phyloP scores from a whole-genome alignment of 2,888 invertebrate species.

The Luperina testacea region DNA sequence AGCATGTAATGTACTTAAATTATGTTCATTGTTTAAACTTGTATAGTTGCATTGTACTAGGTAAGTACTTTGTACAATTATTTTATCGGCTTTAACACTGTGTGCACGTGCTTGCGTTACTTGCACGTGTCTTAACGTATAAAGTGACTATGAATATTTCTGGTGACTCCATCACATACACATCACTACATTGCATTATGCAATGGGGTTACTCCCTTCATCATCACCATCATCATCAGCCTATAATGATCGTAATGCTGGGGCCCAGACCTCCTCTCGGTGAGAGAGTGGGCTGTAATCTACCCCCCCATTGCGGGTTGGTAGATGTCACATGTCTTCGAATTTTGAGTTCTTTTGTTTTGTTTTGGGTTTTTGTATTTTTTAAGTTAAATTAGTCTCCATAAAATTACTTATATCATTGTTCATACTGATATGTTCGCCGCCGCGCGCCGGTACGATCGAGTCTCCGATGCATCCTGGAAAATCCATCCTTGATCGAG shows the following conservation, averaged over 20 bases:
- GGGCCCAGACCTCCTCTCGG: too few species aligned
- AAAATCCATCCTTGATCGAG: too few species aligned
- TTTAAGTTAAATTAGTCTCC: too few species aligned
- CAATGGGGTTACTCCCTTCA: too few species aligned
- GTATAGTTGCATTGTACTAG: constrained; percentile 4
- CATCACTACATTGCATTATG: neutral
- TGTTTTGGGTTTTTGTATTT: neutral
- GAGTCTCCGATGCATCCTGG: neutral
- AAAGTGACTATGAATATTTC: constrained; percentile 18
- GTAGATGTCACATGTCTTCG: too few species aligned
- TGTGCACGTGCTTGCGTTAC: constrained; percentile 13
- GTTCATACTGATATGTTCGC: neutral
- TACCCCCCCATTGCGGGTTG: too few species aligned
- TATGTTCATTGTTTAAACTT: constrained; percentile 19
- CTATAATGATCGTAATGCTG: too few species aligned
- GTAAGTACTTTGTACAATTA: constrained; percentile 30
- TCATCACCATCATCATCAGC: too few species aligned
- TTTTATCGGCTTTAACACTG: constrained; percentile 36
- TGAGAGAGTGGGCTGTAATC: too few species aligned
- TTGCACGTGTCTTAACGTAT: constrained; percentile 37
- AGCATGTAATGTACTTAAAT: neutral
- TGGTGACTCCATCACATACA: neutral
- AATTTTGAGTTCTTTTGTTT: neutral
- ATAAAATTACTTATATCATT: neutral
- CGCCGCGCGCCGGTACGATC: neutral